phyloP scores from a whole-genome alignment of 2,888 invertebrate genomes.

The Sericinus montela region DNA sequence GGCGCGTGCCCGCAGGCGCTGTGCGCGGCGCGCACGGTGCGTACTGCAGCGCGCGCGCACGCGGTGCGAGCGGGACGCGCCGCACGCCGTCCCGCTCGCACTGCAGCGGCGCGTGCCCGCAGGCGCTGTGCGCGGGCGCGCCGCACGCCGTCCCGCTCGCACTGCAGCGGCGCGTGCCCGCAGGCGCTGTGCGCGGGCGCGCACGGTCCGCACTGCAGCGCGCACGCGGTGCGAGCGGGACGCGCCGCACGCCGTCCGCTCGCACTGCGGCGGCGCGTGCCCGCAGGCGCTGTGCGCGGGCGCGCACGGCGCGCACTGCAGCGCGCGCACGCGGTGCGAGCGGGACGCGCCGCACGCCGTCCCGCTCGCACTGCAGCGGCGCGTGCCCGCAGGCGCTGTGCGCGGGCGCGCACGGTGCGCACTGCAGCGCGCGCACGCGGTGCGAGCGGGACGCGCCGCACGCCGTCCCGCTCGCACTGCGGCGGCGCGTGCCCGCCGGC shows the following conservation, averaged over 20 bases:
- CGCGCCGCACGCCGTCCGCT: constrained; percentile 67
- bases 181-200: constrained; percentile 69
- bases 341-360: constrained; percentile 69
- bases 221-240: constrained; percentile 64
- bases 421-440: constrained; percentile 71
- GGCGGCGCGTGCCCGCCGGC: too few relatives aligned
- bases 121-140: too few relatives aligned
- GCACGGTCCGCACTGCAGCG: constrained; percentile 67
- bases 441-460: constrained; percentile 67
- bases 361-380: too few relatives aligned
- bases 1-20: constrained; percentile 60
- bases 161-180: too few relatives aligned
- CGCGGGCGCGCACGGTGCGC: too few relatives aligned
- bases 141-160: too few relatives aligned
- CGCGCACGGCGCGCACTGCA: constrained; percentile 73
- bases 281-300: too few relatives aligned
- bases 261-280: too few relatives aligned
- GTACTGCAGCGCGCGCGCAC: constrained; percentile 61
- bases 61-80: constrained; percentile 65
- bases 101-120: too few relatives aligned
- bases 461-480: too few relatives aligned
- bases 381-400: too few relatives aligned
- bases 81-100: too few relatives aligned
- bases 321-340: constrained; percentile 70
- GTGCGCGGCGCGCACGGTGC: constrained; percentile 60